Evolutionary conservation across 2,113 vertebrate species (phyloP).

Genomic region (Girardinichthys multiradiatus): DNA sequence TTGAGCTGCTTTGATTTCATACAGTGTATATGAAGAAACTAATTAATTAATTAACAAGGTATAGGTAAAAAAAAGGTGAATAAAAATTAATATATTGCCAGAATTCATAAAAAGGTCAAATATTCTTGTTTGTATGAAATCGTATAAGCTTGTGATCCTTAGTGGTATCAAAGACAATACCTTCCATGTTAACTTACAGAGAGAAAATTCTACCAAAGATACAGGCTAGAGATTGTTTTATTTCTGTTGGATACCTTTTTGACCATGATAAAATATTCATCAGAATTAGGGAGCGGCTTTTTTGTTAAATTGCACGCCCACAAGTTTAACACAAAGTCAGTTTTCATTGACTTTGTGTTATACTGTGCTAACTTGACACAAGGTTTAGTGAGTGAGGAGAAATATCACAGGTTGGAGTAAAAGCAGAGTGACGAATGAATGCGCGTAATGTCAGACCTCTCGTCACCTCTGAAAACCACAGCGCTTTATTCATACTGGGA

Average conservation of each 20-base stretch:
- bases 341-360: conserved; percentile 72
- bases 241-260: conserved; percentile 73
- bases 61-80: conserved; percentile 2
- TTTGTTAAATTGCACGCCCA: conserved; percentile 74
- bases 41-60: conserved; percentile 37
- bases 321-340: no score
- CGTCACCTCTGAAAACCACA: conserved; percentile 77
- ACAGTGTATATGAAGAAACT: not conserved
- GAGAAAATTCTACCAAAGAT: conserved; percentile 27
- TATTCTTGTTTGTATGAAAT: not conserved
- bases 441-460: conserved; percentile 69
- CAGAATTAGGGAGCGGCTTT: conserved; percentile 85
- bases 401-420: conserved; percentile 77
- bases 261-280: conserved; percentile 83
- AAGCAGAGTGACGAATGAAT: conserved; percentile 81
- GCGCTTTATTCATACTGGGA: conserved; percentile 82
- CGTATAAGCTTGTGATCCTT: not conserved
- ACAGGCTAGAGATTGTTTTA: conserved; percentile 45
- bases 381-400: conserved; percentile 81
- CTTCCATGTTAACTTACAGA: conserved; percentile 11
- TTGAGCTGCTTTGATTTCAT: conserved; percentile 27
- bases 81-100: not conserved
- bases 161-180: not conserved
- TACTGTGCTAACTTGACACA: conserved; percentile 79
- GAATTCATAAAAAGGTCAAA: not conserved